Percentiles rank a stretch among this genome's conserved stretches.
Conservation (phyloP, 2,888 invertebrate species). For the Plagodis pulveraria region DNA sequence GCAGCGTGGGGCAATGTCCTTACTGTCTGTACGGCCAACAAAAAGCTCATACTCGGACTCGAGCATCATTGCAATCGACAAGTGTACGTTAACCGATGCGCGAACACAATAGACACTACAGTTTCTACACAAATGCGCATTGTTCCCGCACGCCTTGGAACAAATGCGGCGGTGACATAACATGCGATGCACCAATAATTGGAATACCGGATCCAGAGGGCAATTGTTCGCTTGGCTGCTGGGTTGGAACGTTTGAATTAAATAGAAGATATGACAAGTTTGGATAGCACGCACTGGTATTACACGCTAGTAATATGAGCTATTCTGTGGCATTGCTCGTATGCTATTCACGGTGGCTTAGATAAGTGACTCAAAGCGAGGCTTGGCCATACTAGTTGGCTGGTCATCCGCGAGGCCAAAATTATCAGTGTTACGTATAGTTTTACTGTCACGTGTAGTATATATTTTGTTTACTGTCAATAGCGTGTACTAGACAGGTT, state of each 20-base stretch:
- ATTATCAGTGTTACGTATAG: no score
- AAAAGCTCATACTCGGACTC: conserved; percentile 9
- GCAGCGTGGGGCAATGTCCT: background rate
- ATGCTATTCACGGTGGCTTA: no score
- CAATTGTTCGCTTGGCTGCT: conserved; percentile 18
- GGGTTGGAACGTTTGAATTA: conserved; percentile 9
- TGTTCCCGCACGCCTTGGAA: conserved; percentile 35
- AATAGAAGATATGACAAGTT: conserved; percentile 1
- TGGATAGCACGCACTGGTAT: background rate
- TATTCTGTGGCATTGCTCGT: no score
- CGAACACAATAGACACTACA: conserved; percentile 35
- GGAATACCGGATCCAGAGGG: conserved; percentile 31
- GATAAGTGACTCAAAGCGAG: no score
- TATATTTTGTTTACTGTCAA: no score
- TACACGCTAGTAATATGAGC: no score
- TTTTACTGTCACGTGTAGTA: no score
- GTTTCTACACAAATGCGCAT: conserved; percentile 35
- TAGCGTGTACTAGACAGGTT: no score
- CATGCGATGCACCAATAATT: conserved; percentile 34
- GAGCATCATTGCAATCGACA: conserved; percentile 20
- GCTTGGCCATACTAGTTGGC: no score
- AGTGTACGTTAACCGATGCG: conserved; percentile 28
- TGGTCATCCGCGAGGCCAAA: no score
- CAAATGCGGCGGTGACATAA: conserved; percentile 34
- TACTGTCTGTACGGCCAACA: background rate